These are phyloP conservation scores for Agrochola macilenta DNA, from an alignment of 2,888 invertebrate species.

Conservation along the genomic window DNA sequence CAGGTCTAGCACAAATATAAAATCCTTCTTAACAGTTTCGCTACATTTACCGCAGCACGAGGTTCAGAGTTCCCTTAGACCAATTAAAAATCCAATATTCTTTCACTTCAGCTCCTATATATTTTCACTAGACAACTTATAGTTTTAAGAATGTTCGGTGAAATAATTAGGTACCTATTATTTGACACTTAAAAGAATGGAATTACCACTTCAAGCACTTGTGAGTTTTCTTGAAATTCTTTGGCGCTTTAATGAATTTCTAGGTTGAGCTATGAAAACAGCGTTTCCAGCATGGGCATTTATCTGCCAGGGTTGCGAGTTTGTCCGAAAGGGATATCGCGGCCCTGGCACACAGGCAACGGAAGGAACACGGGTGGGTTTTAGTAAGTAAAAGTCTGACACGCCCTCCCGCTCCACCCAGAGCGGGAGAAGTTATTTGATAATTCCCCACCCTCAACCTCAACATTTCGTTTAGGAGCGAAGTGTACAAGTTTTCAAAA, in stretches of 20 bases:
- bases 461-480: too few species aligned
- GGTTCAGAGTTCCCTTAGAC: slow-evolving; percentile 19
- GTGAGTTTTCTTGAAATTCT: slow-evolving; percentile 62
- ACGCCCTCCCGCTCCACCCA: too few species aligned
- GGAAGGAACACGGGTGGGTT: too few species aligned
- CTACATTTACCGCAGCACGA: slow-evolving; percentile 8
- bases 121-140: slow-evolving; percentile 43
- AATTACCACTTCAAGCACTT: slow-evolving; percentile 57
- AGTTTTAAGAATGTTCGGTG: slow-evolving; percentile 44
- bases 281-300: not conserved
- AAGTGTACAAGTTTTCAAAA: not conserved
- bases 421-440: too few species aligned
- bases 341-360: too few species aligned
- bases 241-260: slow-evolving; percentile 62
- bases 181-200: slow-evolving; percentile 65
- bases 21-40: slow-evolving; percentile 20
- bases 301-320: too few species aligned
- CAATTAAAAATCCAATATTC: slow-evolving; percentile 64
- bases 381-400: too few species aligned
- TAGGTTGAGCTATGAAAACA: slow-evolving; percentile 22
- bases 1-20: slow-evolving; percentile 17
- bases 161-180: slow-evolving; percentile 65
- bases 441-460: too few species aligned
- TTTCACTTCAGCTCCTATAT: slow-evolving; percentile 24
- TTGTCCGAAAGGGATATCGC: too few species aligned